phyloP scores from a whole-genome alignment of 2,113 vertebrate species.

The Terrapene triunguis region DNA sequence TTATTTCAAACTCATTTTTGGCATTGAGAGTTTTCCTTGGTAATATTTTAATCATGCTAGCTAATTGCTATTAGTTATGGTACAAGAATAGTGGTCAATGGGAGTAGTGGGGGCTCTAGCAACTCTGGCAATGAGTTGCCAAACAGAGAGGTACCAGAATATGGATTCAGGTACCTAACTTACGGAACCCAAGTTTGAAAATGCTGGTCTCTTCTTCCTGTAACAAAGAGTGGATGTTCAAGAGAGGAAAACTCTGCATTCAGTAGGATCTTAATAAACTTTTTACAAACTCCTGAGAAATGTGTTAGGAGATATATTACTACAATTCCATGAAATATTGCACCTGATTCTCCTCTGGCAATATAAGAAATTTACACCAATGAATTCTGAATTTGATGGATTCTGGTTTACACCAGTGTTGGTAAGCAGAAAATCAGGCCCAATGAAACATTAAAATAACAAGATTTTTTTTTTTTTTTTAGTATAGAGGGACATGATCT shows the following conservation, averaged over 20 bases:
- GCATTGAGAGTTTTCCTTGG: background rate
- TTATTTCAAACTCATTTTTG: background rate
- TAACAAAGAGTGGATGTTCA: background rate
- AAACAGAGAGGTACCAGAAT: accelerated
- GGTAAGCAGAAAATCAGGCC: constrained; percentile 8
- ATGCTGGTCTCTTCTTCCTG: background rate
- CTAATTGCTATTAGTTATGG: background rate
- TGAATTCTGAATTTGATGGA: background rate
- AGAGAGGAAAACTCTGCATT: background rate
- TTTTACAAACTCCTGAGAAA: background rate
- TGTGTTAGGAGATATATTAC: background rate
- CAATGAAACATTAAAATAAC: background rate
- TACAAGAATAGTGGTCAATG: background rate
- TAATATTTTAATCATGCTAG: background rate
- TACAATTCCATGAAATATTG: background rate
- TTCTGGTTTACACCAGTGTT: background rate
- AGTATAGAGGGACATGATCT: background rate
- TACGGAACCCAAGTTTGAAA: accelerated
- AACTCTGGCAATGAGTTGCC: background rate
- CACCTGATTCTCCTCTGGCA: background rate
- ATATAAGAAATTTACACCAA: background rate
- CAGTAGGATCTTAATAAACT: background rate
- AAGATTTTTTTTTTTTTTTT: background rate
- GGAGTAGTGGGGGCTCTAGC: background rate
- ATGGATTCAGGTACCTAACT: accelerated